These are phyloP conservation scores for Brachionus calyciflorus DNA, from an alignment of 1,140 invertebrate genomes.

Conservation along the genomic window DNA sequence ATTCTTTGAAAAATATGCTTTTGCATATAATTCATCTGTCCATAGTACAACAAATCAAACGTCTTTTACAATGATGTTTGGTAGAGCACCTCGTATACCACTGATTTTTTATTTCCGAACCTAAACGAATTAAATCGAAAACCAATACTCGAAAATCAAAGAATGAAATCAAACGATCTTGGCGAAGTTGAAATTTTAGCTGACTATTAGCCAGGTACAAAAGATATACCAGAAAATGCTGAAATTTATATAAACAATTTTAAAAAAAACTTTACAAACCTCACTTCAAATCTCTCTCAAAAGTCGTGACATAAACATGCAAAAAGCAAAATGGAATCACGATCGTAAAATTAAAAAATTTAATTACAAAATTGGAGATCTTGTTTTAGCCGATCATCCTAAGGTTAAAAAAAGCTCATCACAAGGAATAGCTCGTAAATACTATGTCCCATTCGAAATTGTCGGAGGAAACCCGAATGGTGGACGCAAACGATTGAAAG, in stretches of 20 bases:
- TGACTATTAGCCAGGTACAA: neutral
- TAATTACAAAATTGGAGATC: conserved; percentile 28
- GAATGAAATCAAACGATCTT: neutral
- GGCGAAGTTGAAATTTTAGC: neutral
- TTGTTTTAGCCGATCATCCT: conserved; percentile 21
- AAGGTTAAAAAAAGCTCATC: conserved; percentile 14
- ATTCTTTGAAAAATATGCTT: no score
- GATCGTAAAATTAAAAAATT: conserved; percentile 20
- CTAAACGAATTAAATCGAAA: neutral
- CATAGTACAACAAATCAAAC: neutral
- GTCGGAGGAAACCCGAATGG: conserved; percentile 3
- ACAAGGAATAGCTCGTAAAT: neutral
- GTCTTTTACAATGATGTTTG: neutral
- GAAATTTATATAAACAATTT: conserved; percentile 24
- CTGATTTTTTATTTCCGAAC: neutral
- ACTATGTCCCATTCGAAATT: conserved; percentile 10
- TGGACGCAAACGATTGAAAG: neutral
- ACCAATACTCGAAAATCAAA: neutral
- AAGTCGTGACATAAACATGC: conserved; percentile 21
- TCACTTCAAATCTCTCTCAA: conserved; percentile 9
- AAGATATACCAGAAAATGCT: neutral
- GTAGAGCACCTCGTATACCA: neutral
- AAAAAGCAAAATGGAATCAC: conserved; percentile 32
- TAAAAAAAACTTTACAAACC: conserved; percentile 25
- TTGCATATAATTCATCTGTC: neutral